phyloP scores from a whole-genome alignment of 2,888 invertebrate species.

The Acronicta alni region DNA sequence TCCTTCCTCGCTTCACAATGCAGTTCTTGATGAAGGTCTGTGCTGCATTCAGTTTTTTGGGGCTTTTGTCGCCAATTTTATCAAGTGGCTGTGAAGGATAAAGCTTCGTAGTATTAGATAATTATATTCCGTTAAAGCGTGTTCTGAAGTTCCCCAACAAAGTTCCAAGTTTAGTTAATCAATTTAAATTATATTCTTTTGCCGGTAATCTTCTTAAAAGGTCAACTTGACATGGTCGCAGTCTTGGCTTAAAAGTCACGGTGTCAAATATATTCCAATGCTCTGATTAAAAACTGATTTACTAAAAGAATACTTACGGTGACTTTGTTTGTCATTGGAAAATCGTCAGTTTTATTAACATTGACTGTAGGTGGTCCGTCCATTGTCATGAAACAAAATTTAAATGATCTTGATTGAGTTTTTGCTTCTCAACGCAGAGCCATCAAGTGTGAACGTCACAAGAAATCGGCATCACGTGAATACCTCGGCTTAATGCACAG shows the following conservation, averaged over 20 bases:
- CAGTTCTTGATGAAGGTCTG: conserved; percentile 64
- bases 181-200: conserved; percentile 19
- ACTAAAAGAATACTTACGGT: not conserved
- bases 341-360: not conserved
- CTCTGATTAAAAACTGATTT: not conserved
- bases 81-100: not conserved
- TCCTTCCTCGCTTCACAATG: conserved; percentile 76
- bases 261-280: conserved; percentile 10
- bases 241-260: conserved; percentile 38
- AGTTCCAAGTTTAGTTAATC: conserved; percentile 5
- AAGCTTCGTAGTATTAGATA: not conserved
- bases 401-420: conserved; percentile 52
- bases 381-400: conserved; percentile 39
- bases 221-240: conserved; percentile 16
- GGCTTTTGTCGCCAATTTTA: not conserved
- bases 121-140: not conserved
- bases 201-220: conserved; percentile 12
- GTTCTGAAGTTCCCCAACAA: not conserved
- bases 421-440: conserved; percentile 37
- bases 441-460: conserved; percentile 46
- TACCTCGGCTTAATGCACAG: conserved; percentile 57
- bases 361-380: conserved; percentile 12
- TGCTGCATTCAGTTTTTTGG: conserved; percentile 10
- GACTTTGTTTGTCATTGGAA: not conserved
- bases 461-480: conserved; percentile 56